Evolutionary conservation across 2,797 vertebrate genomes (phyloP).

Genomic region (Lerista edwardsae): DNA sequence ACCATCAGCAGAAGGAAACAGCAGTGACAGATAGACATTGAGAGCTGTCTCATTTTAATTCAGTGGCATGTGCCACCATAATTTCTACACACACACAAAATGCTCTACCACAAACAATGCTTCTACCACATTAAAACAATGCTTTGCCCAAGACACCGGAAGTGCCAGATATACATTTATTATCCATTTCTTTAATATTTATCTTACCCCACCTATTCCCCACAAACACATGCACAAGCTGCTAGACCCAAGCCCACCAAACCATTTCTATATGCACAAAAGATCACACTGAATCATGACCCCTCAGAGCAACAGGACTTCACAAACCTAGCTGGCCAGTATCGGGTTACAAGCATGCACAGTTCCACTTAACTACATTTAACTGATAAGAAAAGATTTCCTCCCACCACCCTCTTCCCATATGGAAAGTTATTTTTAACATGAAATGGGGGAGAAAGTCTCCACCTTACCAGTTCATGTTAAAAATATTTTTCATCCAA

Average conservation of each 20-base stretch:
- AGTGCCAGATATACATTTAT: too few relatives aligned
- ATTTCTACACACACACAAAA: too few relatives aligned
- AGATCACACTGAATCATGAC: fast-evolving
- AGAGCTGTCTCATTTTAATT: not conserved
- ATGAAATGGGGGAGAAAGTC: too few relatives aligned
- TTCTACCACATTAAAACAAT: not conserved
- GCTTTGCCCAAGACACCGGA: not conserved
- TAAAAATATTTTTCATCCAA: not conserved
- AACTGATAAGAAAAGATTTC: slow-evolving; percentile 8
- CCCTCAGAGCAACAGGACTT: not conserved
- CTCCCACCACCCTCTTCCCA: not conserved
- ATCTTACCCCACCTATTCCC: too few relatives aligned
- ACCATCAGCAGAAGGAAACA: not conserved
- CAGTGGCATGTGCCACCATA: not conserved
- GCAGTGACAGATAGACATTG: not conserved
- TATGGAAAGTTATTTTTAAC: too few relatives aligned
- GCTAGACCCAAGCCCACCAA: not conserved
- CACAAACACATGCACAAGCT: not conserved
- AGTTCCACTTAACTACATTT: not conserved
- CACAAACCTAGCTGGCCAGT: not conserved
- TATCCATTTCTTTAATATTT: too few relatives aligned
- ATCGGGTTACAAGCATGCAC: not conserved
- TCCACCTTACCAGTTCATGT: too few relatives aligned
- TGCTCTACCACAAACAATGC: too few relatives aligned
- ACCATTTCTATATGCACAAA: not conserved